Evolutionary conservation across 2,113 vertebrate genomes (phyloP).

Genomic region (Varanus komodoensis): DNA sequence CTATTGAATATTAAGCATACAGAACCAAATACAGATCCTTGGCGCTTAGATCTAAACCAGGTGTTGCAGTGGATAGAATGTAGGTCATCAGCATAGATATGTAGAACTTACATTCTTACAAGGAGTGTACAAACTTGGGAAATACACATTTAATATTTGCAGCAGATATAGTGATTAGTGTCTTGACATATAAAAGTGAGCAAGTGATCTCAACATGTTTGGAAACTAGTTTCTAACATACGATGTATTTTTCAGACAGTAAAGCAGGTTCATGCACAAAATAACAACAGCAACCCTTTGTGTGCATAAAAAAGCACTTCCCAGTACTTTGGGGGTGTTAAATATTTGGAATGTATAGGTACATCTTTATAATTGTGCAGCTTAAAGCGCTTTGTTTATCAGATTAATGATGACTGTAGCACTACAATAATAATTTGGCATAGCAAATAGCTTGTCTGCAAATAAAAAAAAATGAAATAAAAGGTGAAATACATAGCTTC

Average conservation of each 20-base stretch:
- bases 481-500: not conserved
- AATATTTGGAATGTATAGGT: conserved; percentile 29
- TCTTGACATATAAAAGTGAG: not conserved
- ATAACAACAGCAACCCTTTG: no score
- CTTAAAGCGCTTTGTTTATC: conserved; percentile 39
- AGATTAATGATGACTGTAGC: conserved; percentile 27
- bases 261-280: not conserved
- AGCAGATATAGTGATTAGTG: not conserved
- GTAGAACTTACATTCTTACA: not conserved
- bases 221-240: not conserved
- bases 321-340: conserved; percentile 20
- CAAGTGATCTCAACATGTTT: not conserved
- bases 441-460: conserved; percentile 67
- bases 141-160: not conserved
- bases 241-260: not conserved
- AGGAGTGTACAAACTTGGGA: not conserved
- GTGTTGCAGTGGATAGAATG: not conserved
- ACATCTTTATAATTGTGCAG: conserved; percentile 24
- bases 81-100: not conserved
- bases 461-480: conserved; percentile 61
- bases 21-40: not conserved
- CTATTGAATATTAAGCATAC: not conserved
- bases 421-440: conserved; percentile 53
- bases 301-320: not conserved
- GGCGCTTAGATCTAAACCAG: not conserved